phyloP scores from a whole-genome alignment of 2,797 vertebrate genomes.

The Setipinna tenuifilis region DNA sequence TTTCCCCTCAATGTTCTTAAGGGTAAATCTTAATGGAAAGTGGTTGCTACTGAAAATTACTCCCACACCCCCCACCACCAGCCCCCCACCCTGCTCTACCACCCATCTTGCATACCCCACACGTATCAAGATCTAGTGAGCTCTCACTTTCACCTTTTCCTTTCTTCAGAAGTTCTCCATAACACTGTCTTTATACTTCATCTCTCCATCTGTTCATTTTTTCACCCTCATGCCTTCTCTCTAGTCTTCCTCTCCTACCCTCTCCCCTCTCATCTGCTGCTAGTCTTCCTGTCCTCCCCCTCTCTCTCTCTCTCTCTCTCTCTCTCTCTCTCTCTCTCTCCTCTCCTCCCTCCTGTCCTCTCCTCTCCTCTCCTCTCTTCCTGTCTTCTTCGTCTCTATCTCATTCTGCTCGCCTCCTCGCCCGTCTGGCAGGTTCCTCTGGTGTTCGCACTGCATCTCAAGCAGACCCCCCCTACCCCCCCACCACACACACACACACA shows the following conservation, averaged over 20 bases:
- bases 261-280: background rate
- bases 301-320: conserved; percentile 21
- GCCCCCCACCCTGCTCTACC: no score
- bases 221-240: background rate
- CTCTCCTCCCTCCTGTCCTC: conserved; percentile 33
- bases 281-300: conserved; percentile 21
- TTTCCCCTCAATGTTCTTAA: background rate
- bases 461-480: background rate
- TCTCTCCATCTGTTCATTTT: background rate
- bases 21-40: conserved; percentile 9
- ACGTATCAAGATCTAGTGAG: background rate
- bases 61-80: background rate
- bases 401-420: conserved; percentile 41
- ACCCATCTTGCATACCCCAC: background rate
- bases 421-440: conserved; percentile 70
- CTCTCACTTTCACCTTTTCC: background rate
- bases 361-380: conserved; percentile 42
- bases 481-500: no score
- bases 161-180: background rate
- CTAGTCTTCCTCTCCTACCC: background rate
- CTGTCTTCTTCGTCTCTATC: background rate
- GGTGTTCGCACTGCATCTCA: conserved; percentile 54
- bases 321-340: conserved; percentile 17
- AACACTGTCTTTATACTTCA: background rate
- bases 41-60: conserved; percentile 3